phyloP scores from a whole-genome alignment of 2,113 vertebrate species.

The Pomatorhinus ruficollis region DNA sequence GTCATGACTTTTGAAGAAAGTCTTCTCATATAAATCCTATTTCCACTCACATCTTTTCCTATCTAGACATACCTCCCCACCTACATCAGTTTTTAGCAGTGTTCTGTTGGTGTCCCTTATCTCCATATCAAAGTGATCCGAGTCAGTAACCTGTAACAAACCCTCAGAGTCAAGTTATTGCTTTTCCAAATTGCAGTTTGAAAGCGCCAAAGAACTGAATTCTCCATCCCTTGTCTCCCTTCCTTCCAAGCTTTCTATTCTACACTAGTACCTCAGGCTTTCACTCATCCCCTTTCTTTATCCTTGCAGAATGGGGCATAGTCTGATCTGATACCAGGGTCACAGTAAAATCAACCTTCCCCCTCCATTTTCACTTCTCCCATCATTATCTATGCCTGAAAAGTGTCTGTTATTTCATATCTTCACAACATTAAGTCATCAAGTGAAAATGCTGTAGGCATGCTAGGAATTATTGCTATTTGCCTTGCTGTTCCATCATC shows the following conservation, averaged over 20 bases:
- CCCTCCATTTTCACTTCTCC: neutral
- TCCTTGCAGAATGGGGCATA: neutral
- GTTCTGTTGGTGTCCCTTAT: neutral
- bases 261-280: neutral
- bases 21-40: neutral
- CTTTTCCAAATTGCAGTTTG: neutral
- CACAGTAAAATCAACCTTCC: neutral
- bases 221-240: neutral
- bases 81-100: neutral
- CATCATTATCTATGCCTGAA: neutral
- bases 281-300: neutral
- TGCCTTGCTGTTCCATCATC: slow-evolving; percentile 1
- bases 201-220: neutral
- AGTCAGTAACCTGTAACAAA: slow-evolving; percentile 20
- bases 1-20: neutral
- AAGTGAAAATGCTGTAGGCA: neutral
- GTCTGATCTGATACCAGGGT: neutral
- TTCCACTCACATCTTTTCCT: neutral
- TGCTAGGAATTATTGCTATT: slow-evolving; percentile 8
- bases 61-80: neutral
- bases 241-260: neutral
- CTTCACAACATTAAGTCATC: neutral
- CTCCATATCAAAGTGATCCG: slow-evolving; percentile 16
- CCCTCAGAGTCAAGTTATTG: neutral
- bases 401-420: neutral